phyloP scores from a whole-genome alignment of 2,113 vertebrate genomes.

The Caracal caracal region DNA sequence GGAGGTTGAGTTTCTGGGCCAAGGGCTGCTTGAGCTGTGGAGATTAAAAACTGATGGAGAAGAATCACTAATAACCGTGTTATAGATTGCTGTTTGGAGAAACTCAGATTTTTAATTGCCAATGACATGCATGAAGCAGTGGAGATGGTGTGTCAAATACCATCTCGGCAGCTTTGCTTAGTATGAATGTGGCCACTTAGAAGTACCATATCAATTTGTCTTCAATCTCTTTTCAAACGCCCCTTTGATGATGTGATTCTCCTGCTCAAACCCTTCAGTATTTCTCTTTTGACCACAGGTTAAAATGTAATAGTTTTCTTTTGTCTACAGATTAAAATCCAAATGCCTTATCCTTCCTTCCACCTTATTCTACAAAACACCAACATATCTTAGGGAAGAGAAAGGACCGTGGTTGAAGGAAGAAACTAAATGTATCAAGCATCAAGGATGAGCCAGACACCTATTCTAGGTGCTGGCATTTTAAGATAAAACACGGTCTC shows the following conservation, averaged over 20 bases:
- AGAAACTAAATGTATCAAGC: background rate
- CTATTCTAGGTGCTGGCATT: background rate
- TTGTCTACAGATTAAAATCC: background rate
- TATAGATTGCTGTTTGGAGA: background rate
- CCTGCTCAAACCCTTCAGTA: background rate
- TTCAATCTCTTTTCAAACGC: background rate
- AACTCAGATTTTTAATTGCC: background rate
- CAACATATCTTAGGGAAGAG: background rate
- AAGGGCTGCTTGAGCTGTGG: background rate
- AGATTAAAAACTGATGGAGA: background rate
- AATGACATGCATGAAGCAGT: background rate
- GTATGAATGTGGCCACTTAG: too few relatives aligned
- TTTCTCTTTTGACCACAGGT: background rate
- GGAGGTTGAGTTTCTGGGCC: background rate
- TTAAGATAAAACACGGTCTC: background rate
- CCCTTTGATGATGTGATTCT: background rate
- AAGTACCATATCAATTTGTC: background rate
- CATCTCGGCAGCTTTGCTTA: accelerated
- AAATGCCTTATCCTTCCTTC: background rate
- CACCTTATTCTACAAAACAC: background rate
- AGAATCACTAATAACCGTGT: background rate
- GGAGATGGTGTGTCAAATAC: background rate
- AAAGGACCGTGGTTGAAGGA: background rate
- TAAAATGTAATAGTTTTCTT: background rate
- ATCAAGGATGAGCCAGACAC: background rate